Percentiles rank a stretch among this genome's conserved stretches.
phyloP scores from a whole-genome alignment of 2,888 invertebrate species.

The Siphonodentalium dalli region DNA sequence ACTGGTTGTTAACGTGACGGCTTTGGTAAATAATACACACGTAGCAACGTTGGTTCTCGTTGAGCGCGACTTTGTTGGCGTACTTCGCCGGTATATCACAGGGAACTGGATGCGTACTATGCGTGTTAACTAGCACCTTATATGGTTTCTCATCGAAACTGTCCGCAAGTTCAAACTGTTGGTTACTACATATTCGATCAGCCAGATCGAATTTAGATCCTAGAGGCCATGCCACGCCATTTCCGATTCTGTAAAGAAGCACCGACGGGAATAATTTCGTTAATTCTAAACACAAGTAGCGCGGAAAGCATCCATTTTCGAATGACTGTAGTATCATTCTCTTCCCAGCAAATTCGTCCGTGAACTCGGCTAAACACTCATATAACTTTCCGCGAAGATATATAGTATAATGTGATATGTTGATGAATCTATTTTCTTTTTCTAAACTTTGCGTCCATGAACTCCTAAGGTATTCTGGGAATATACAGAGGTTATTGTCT shows the following conservation, averaged over 20 bases:
- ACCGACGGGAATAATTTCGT: conserved; percentile 41
- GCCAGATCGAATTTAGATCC: no score
- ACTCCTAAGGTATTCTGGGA: conserved; percentile 41
- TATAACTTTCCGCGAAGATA: conserved; percentile 31
- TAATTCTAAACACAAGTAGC: conserved; percentile 48
- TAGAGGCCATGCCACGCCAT: conserved; percentile 49
- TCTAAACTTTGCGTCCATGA: conserved; percentile 35
- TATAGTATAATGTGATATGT: conserved; percentile 30
- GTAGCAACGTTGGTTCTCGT: no score
- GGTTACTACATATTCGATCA: no score
- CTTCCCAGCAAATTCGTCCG: conserved; percentile 28
- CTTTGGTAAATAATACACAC: no score
- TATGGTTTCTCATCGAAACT: no score
- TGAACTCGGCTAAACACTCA: conserved; percentile 33
- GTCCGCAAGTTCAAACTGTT: no score
- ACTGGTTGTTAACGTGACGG: no score
- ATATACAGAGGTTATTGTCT: conserved; percentile 38
- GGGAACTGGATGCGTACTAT: no score
- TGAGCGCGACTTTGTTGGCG: no score
- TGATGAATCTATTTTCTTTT: conserved; percentile 21
- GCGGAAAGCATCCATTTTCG: conserved; percentile 54
- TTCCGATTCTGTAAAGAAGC: conserved; percentile 44
- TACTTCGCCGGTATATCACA: no score
- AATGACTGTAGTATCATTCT: conserved; percentile 42
- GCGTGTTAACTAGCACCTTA: no score